Evolutionary conservation across 2,888 invertebrate species (phyloP), one percentile per base, ranked within the genome.

Genomic region (Gymnoscelis rufifasciata): DNA sequence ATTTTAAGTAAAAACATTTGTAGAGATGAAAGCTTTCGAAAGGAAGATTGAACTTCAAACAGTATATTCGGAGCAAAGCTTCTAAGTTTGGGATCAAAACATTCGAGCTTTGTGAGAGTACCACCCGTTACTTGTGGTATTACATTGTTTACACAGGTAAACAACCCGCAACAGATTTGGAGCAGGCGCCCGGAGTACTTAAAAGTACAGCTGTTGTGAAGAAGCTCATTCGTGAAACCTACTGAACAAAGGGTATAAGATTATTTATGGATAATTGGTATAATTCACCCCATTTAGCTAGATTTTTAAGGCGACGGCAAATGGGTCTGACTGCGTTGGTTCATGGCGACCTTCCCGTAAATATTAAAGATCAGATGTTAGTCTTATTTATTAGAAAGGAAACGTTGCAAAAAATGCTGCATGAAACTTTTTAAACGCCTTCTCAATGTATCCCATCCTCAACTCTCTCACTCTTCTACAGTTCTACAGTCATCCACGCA

Each of bases 341-440:
- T 38, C 47, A 13, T 29, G 27, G 13, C 2, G 1, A 38, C n/a
- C n/a, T n/a, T n/a, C n/a, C n/a, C n/a, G 40, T 49, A 1, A 33
- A 49, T 7, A 7, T 27, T 1, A 44, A 44, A n/a, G 43, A 43
- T 7, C 40, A 44, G 10, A 33, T 44, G 31, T 37, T 49, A 49
- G 15, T 40, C 48, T 2, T 56, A 57, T 19, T 41, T 56, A 29
- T 5, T 56, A 7, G 56, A 59, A 10, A 5, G 48, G 15, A 56
- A 54, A 27, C 43, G 42, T 5, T 42, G 57, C 26, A 5, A 7
- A 11, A 49, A 55, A 27, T 59, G 54, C 53, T 38, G 45, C 37
- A 54, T 45, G 41, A 59, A 59, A 36, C 39, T 58, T 12, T 54
- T 52, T 24, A 47, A 56, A 33, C 33, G 41, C 26, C 33, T 41